Percentiles rank a stretch among this genome's conserved stretches.
Conservation (phyloP, 2,888 invertebrate species). For the Dasysyrphus albostriatus region DNA sequence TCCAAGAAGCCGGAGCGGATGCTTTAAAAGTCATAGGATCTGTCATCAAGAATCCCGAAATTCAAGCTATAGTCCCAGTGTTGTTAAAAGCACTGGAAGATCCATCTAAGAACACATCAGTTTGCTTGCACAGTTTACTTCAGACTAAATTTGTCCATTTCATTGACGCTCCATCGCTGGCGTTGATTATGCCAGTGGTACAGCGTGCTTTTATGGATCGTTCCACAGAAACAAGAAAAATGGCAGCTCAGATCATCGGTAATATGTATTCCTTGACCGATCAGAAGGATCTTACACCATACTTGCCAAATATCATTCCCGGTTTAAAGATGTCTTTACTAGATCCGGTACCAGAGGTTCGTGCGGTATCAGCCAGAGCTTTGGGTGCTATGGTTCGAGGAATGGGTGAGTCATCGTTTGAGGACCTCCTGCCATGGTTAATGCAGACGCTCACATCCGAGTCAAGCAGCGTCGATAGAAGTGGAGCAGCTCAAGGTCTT, state of each 20-base stretch:
- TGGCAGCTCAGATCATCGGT: slow-evolving; percentile 99
- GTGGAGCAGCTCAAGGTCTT: slow-evolving; percentile 98
- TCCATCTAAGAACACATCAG: slow-evolving; percentile 97
- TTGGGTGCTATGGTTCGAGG: slow-evolving; percentile 98
- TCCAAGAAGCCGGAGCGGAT: slow-evolving; percentile 98
- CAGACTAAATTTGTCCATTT: slow-evolving; percentile 99
- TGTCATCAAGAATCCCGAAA: slow-evolving; percentile 99
- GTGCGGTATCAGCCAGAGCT: slow-evolving; percentile 97
- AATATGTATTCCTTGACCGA: slow-evolving; percentile 99
- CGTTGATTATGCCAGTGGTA: slow-evolving; percentile 99
- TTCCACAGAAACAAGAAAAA: slow-evolving; percentile 98
- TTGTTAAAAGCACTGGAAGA: slow-evolving; percentile 96
- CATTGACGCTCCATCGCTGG: slow-evolving; percentile 99
- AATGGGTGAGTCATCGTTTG: slow-evolving; percentile 98
- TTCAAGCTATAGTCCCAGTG: slow-evolving; percentile 95
- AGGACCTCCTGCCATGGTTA: slow-evolving; percentile 98
- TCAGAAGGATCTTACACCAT: slow-evolving; percentile 98
- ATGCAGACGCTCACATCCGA: slow-evolving; percentile 99
- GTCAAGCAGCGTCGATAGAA: slow-evolving; percentile 96
- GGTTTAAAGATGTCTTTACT: slow-evolving; percentile 97
- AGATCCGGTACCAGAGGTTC: slow-evolving; percentile 99
- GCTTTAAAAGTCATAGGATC: slow-evolving; percentile 98
- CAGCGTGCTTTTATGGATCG: slow-evolving; percentile 98
- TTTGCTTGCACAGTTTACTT: slow-evolving; percentile 95
- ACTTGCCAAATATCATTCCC: slow-evolving; percentile 97